phyloP scores from a whole-genome alignment of 1,140 invertebrate species.

The Daktulosphaira vitifoliae region DNA sequence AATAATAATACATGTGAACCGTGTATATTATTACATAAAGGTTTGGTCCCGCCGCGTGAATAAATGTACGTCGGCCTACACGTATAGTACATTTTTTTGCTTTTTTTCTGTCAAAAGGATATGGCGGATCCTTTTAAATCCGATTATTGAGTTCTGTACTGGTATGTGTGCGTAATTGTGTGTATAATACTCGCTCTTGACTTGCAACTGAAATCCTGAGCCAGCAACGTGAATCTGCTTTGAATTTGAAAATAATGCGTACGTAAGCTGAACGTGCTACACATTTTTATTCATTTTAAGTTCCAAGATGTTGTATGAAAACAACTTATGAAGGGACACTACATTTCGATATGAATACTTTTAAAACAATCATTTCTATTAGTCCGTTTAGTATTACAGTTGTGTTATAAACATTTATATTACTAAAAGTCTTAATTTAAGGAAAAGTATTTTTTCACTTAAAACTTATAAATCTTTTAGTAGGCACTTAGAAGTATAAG shows the following conservation, averaged over 20 bases:
- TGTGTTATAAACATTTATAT: too few species aligned
- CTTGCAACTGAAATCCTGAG: too few species aligned
- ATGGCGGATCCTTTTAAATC: conserved; percentile 23
- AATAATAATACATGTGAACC: conserved; percentile 19
- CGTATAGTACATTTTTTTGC: conserved; percentile 1
- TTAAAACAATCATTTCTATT: too few species aligned
- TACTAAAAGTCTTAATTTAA: too few species aligned
- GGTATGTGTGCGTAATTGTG: not conserved
- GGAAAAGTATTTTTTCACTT: too few species aligned
- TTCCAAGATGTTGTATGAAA: too few species aligned
- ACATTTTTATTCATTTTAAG: too few species aligned
- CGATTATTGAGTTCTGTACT: conserved; percentile 21
- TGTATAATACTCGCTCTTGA: conserved; percentile 1
- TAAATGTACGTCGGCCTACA: conserved; percentile 3
- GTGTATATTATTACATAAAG: not conserved
- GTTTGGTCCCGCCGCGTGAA: conserved; percentile 24
- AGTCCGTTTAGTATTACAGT: too few species aligned
- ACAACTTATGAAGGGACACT: too few species aligned
- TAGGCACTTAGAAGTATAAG: too few species aligned
- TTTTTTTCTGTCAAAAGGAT: conserved; percentile 2
- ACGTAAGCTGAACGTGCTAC: not conserved
- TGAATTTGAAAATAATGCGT: conserved; percentile 1
- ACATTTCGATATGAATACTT: too few species aligned
- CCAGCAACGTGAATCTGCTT: not conserved
- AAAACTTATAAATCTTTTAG: too few species aligned